These are phyloP conservation scores for Agonopterix subpropinquella DNA, from an alignment of 2,888 invertebrate genomes.

Conservation along the genomic window DNA sequence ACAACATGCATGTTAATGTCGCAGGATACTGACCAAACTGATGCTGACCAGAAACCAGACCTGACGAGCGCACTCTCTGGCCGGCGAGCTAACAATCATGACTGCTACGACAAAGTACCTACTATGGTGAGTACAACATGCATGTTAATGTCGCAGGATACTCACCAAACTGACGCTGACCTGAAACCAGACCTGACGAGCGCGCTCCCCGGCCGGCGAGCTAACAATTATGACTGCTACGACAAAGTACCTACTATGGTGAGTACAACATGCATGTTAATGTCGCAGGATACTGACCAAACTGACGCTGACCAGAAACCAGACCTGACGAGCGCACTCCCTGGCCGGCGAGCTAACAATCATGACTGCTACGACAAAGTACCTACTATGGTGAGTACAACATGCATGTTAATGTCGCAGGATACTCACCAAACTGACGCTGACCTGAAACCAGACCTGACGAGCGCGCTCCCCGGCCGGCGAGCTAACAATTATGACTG, in stretches of 20 bases:
- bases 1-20: neutral
- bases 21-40: constrained; percentile 35
- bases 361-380: constrained; percentile 51
- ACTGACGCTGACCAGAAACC: constrained; percentile 27
- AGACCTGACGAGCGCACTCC: constrained; percentile 35
- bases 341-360: constrained; percentile 31
- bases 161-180: constrained; percentile 19
- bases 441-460: constrained; percentile 41
- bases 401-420: constrained; percentile 15
- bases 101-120: constrained; percentile 46
- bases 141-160: constrained; percentile 26
- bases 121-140: constrained; percentile 43
- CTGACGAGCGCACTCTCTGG: constrained; percentile 30
- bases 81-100: constrained; percentile 38
- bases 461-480: constrained; percentile 27
- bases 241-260: constrained; percentile 60
- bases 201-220: constrained; percentile 28
- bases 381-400: constrained; percentile 47
- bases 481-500: constrained; percentile 40
- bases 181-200: constrained; percentile 45
- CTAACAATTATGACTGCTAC: constrained; percentile 38
- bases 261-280: constrained; percentile 10
- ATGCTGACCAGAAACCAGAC: constrained; percentile 35
- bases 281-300: constrained; percentile 35
- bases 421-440: constrained; percentile 28